These are phyloP conservation scores for Hyposoter didymator DNA, from an alignment of 2,888 invertebrate species.

Conservation along the genomic window DNA sequence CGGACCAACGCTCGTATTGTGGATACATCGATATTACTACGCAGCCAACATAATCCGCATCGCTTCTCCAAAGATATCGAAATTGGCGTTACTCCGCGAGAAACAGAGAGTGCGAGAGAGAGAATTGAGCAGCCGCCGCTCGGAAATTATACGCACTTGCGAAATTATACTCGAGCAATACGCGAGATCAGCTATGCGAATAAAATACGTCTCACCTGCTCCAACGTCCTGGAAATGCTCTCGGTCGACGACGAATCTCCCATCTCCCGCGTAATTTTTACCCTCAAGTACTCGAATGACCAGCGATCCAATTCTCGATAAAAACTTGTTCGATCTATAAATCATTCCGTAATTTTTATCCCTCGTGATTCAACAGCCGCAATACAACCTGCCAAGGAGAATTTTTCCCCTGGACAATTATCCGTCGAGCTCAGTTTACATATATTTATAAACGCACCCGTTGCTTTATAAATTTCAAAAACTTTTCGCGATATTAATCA, in stretches of 20 bases:
- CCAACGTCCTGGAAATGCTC: constrained; percentile 37
- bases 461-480: background rate
- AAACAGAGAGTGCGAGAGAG: constrained; percentile 35
- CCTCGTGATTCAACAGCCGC: background rate
- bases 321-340: constrained; percentile 12
- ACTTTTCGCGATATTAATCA: constrained; percentile 29
- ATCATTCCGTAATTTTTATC: constrained; percentile 22
- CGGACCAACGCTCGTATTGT: constrained; percentile 30
- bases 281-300: constrained; percentile 22
- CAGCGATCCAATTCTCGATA: constrained; percentile 45
- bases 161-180: constrained; percentile 54
- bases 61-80: constrained; percentile 33
- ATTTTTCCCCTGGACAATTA: background rate
- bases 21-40: constrained; percentile 38
- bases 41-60: background rate
- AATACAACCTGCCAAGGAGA: background rate
- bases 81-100: constrained; percentile 31
- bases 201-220: constrained; percentile 55
- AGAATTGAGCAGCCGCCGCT: constrained; percentile 39
- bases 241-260: constrained; percentile 44
- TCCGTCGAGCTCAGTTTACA: background rate
- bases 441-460: background rate
- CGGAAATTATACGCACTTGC: constrained; percentile 57
- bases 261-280: constrained; percentile 27
- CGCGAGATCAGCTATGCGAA: constrained; percentile 26